Evolutionary conservation across 2,797 vertebrate genomes (phyloP), one percentile per base, ranked within the genome.

Genomic region (Gymnothorax reevesii): DNA sequence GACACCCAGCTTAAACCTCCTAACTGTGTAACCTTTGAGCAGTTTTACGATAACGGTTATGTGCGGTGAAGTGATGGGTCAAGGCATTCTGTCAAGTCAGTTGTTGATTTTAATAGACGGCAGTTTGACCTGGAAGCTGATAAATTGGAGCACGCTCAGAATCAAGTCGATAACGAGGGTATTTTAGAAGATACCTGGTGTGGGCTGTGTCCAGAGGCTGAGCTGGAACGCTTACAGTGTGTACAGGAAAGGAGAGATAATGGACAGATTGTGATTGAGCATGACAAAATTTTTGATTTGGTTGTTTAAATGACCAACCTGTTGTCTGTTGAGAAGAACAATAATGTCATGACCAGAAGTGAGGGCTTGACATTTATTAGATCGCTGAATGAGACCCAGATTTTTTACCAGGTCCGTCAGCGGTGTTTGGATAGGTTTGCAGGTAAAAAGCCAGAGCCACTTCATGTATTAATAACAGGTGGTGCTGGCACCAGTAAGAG

Each of bases 381-480:
- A 17, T 60, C 59, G 17, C 25, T 86, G 4, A 84, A 86, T 83
- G 85, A 84, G 0, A 64, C 83, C 49, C 85, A 88, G 20, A 60
- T 88, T 5, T 88, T 89, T 10, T 84, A 89, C 20, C 17, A 84
- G 57, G 20, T 13, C 8, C 0, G 86, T 86, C 42, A 57, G 86
- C 20, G 69, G 79, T 0, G 0, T 22, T 20, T 87, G 49, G 6
- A 88, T 0, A 60, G 64, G 22, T 25, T 69, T 0, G 10, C 42
- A 10, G 77, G 86, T 0, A 60, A 88, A 85, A 87, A 89, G 2
- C 88, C 88, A 25, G 64, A 85, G 2, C 87, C 88, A 10, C 27
- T 90, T 1, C 33, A 88, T 25, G 2, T 88, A 1, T 90, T 89
- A n/a, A 12, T 90, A 0, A 87, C 86, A 27, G 84, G 87, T 4